Evolutionary conservation across 2,888 invertebrate species (phyloP), one percentile per base, ranked within the genome.

Genomic region (Cosmorhoe ocellata): DNA sequence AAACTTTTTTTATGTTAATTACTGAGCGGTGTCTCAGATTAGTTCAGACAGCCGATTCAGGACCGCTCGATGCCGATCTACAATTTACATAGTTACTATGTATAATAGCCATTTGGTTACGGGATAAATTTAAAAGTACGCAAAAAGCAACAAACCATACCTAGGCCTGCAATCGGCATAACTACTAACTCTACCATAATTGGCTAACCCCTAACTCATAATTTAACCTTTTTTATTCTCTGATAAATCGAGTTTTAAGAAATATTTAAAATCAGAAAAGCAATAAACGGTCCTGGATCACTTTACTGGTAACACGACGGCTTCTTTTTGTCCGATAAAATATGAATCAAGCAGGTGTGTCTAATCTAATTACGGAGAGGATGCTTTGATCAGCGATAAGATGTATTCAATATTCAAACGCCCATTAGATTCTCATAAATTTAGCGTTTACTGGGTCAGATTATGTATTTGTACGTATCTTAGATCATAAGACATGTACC

Each of bases 1-100:
- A 51, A n/a, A 36, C 56, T 53, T 61, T 49, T 54, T 71, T 68
- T 66, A 64, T 67, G 61, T 63, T 64, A 66, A 59, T 69, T 61
- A 61, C 52, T 57, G 33, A 50, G 44, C 46, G 45, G 61, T 41
- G 43, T 50, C 56, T 18, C 4, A 18, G 18, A 18, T 18, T 18
- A 4, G 18, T 45, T 53, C 52, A 22, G 11, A 26, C 8, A 12
- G 13, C 37, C 14, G 43, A 47, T 42, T 40, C 31, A 10, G 31
- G 40, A 45, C 40, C 36, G 40, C 7, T 45, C 27, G 32, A 38
- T 37, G 33, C 1, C 22, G 14, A 7, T 24, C 18, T n/a, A n/a
- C n/a, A n/a, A n/a, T n/a, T n/a, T n/a, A n/a, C n/a, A n/a, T n/a
- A n/a, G n/a, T n/a, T n/a, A n/a, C n/a, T n/a, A n/a, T n/a, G n/a